phyloP scores from a whole-genome alignment of 2,113 vertebrate species.

The Oreochromis niloticus region DNA sequence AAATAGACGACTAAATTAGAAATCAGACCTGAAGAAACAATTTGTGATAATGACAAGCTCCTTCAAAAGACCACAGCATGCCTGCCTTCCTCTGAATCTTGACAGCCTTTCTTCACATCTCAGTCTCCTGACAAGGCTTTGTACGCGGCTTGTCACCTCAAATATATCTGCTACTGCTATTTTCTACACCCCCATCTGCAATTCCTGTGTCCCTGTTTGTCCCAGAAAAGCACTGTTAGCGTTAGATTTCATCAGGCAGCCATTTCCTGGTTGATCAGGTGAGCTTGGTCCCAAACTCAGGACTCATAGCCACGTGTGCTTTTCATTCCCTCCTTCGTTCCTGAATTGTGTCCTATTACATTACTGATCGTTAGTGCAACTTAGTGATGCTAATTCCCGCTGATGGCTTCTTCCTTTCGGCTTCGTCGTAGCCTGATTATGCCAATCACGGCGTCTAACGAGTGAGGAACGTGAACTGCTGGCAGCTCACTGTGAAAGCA shows the following conservation, averaged over 20 bases:
- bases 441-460: conserved; percentile 73
- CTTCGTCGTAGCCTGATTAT: conserved; percentile 73
- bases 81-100: conserved; percentile 41
- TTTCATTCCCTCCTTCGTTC: background rate
- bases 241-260: conserved; percentile 46
- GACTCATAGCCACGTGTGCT: background rate
- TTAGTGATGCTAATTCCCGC: conserved; percentile 66
- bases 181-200: conserved; percentile 1
- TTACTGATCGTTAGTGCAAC: conserved; percentile 27
- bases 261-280: conserved; percentile 34
- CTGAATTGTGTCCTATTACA: conserved; percentile 8
- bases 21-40: conserved; percentile 61
- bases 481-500: conserved; percentile 14
- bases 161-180: conserved; percentile 52
- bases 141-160: conserved; percentile 62
- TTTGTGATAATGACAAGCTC: conserved; percentile 67
- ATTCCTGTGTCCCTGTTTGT: background rate
- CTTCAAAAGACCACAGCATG: conserved; percentile 62
- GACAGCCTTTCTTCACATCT: conserved; percentile 69
- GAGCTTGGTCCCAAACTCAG: background rate
- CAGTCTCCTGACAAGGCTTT: conserved; percentile 61
- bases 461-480: conserved; percentile 40
- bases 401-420: conserved; percentile 70
- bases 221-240: conserved; percentile 33
- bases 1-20: conserved; percentile 67